phyloP scores from a whole-genome alignment of 2,113 vertebrate genomes.

The Oncorhynchus kisutch region DNA sequence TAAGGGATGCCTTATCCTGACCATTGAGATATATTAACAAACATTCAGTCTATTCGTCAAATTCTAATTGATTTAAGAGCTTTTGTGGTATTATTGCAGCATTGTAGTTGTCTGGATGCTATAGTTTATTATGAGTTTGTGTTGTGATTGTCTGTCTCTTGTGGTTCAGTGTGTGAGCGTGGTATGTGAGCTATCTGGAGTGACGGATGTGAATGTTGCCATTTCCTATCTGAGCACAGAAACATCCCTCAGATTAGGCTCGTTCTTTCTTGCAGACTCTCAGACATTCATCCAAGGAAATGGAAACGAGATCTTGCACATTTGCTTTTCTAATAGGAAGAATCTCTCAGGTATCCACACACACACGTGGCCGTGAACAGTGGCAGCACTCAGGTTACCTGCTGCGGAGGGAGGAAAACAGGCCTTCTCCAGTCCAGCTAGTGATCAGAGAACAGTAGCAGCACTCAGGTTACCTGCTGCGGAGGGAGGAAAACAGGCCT shows the following conservation, averaged over 20 bases:
- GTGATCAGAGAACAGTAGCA: neutral
- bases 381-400: neutral
- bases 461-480: neutral
- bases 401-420: neutral
- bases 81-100: too few relatives aligned
- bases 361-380: neutral
- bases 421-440: neutral
- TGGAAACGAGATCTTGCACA: too few relatives aligned
- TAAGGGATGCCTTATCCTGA: too few relatives aligned
- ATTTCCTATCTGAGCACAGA: conserved; percentile 35
- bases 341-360: neutral
- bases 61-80: too few relatives aligned
- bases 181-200: conserved; percentile 8
- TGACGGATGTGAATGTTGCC: conserved; percentile 38
- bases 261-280: neutral
- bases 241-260: conserved; percentile 31
- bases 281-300: neutral
- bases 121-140: neutral
- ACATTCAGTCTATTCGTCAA: too few relatives aligned
- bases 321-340: too few relatives aligned
- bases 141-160: neutral
- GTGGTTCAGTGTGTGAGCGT: neutral
- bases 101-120: neutral
- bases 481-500: neutral
- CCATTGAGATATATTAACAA: too few relatives aligned